A percentile compares a stretch with the other conserved stretches of the same genome.
Evolutionary conservation across 2,113 vertebrate genomes (phyloP).

Genomic region (Alces alces): DNA sequence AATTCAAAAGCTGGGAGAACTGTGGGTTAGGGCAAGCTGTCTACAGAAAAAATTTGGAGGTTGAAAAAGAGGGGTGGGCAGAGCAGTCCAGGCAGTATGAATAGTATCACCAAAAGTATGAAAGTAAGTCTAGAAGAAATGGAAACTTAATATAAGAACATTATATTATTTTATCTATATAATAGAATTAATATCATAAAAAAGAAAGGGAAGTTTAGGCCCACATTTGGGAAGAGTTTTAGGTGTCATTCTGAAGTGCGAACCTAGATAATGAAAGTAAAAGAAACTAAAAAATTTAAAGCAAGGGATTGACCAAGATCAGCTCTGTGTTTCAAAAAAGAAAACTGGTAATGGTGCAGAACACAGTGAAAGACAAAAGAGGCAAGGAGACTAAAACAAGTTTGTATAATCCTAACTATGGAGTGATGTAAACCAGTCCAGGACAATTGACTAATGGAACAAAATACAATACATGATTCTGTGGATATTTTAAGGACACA

Average conservation of each 20-base stretch:
- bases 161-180: not conserved
- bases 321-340: not conserved
- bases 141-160: not conserved
- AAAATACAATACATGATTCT: not conserved
- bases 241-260: not conserved
- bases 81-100: not conserved
- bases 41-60: not conserved
- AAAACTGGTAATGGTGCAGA: not conserved
- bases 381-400: not conserved
- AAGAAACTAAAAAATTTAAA: not conserved
- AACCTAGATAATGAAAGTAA: not conserved
- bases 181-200: not conserved
- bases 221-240: not conserved
- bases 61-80: not conserved
- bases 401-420: not conserved
- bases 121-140: not conserved
- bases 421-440: not conserved
- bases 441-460: not conserved
- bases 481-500: not conserved
- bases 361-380: not conserved
- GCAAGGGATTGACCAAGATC: not conserved
- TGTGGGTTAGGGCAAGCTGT: not conserved
- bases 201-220: not conserved
- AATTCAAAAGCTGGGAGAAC: not conserved
- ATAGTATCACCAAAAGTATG: not conserved